These are phyloP conservation scores for Megalonaias nervosa DNA, from an alignment of 1,140 invertebrate genomes.

Conservation along the genomic window DNA sequence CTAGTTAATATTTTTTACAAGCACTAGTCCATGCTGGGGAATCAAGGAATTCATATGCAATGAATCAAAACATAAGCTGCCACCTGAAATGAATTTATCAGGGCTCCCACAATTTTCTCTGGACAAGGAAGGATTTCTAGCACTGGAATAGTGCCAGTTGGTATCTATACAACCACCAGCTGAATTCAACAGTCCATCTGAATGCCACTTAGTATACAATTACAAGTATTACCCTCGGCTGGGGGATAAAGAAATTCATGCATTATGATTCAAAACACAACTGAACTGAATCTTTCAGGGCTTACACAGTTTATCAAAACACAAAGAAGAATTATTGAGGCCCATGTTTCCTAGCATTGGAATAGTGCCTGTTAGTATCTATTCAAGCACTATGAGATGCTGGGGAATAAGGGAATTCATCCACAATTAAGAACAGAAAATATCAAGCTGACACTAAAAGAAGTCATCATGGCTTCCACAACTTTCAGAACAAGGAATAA, in stretches of 20 bases:
- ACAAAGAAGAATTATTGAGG: background rate
- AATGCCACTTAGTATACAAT: background rate
- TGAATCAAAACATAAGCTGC: no score
- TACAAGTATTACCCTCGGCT: constrained; percentile 41
- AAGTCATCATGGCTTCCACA: no score
- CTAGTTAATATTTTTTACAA: constrained; percentile 36
- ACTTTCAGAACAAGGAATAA: no score
- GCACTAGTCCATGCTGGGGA: constrained; percentile 42
- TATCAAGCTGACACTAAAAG: background rate
- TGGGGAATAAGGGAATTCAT: constrained; percentile 18
- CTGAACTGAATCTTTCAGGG: background rate
- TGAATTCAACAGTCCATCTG: no score
- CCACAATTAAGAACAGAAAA: background rate
- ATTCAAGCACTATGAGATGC: constrained; percentile 46
- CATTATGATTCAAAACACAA: no score
- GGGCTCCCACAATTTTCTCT: no score
- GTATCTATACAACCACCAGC: constrained; percentile 41
- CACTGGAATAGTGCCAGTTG: constrained; percentile 40
- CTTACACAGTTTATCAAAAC: no score
- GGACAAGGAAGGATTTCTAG: no score
- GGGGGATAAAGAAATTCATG: constrained; percentile 19
- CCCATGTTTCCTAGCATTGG: constrained; percentile 27
- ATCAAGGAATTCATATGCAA: background rate
- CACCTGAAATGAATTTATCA: no score
- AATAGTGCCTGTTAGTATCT: constrained; percentile 30